Evolutionary conservation across 2,113 vertebrate species (phyloP).

Genomic region (Leuciscus idus): DNA sequence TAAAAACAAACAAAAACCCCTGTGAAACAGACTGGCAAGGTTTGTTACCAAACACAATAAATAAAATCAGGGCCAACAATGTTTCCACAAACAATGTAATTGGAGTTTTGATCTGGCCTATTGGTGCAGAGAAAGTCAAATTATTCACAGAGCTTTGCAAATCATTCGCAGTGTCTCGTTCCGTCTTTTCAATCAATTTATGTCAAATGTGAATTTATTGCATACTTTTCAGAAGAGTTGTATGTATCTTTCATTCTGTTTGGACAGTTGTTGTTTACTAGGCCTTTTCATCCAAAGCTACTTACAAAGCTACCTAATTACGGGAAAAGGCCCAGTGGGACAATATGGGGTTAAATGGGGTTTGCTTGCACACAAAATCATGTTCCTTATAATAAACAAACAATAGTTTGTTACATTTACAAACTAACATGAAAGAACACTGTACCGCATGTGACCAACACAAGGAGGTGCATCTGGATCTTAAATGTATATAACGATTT

Average conservation of each 20-base stretch:
- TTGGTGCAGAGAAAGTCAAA: slow-evolving; percentile 30
- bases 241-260: slow-evolving; percentile 6
- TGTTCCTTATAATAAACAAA: slow-evolving; percentile 24
- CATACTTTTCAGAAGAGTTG: neutral
- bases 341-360: neutral
- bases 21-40: slow-evolving; percentile 38
- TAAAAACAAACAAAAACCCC: slow-evolving; percentile 35
- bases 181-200: neutral
- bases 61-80: slow-evolving; percentile 41
- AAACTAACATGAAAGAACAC: slow-evolving; percentile 3
- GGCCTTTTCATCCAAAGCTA: neutral
- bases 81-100: slow-evolving; percentile 48
- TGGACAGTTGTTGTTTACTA: slow-evolving; percentile 15
- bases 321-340: neutral
- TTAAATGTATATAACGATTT: slow-evolving; percentile 1
- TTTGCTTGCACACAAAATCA: slow-evolving; percentile 10
- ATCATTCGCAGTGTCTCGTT: slow-evolving; percentile 8
- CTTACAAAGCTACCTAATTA: slow-evolving; percentile 17
- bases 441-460: neutral
- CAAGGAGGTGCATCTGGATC: neutral
- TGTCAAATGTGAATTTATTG: neutral
- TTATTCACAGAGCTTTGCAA: slow-evolving; percentile 37
- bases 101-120: slow-evolving; percentile 32
- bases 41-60: slow-evolving; percentile 46
- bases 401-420: slow-evolving; percentile 24